Evolutionary conservation across 1,140 invertebrate species (phyloP).

Genomic region (Drosophila saltans): DNA sequence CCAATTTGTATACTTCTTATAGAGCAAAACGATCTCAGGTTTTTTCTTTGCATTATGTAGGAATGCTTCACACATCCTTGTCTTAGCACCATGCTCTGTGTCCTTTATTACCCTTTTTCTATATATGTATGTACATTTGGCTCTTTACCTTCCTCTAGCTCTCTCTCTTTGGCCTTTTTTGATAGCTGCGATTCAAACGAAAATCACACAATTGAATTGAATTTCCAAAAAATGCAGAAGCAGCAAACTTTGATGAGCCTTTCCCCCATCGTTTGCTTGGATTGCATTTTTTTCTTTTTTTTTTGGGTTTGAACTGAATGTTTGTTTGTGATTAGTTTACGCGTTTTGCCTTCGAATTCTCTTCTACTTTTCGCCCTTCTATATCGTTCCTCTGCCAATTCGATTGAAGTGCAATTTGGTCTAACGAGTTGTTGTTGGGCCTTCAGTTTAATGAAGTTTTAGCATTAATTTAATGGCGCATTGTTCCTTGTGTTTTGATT

Average conservation of each 20-base stretch:
- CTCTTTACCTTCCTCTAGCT: not conserved
- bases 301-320: constrained; percentile 26
- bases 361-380: not conserved
- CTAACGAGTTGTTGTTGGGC: constrained; percentile 10
- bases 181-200: constrained; percentile 73
- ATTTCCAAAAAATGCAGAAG: constrained; percentile 66
- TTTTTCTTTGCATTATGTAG: not conserved
- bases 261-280: not conserved
- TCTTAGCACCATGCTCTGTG: not conserved
- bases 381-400: not conserved
- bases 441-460: constrained; percentile 29
- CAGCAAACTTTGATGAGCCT: constrained; percentile 71
- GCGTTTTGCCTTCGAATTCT: constrained; percentile 31
- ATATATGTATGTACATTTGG: too few species aligned
- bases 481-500: constrained; percentile 11
- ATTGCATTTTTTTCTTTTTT: constrained; percentile 29
- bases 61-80: not conserved
- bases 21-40: too few species aligned
- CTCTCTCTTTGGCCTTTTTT: constrained; percentile 22
- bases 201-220: constrained; percentile 78
- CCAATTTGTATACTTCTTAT: too few species aligned
- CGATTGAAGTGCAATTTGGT: constrained; percentile 23
- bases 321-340: constrained; percentile 75
- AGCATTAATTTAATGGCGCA: constrained; percentile 24
- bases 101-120: not conserved